A percentile compares a stretch with the other conserved stretches of the same genome.
Evolutionary conservation across 2,113 vertebrate species (phyloP).

Genomic region (Paracanthobrama guichenoti): DNA sequence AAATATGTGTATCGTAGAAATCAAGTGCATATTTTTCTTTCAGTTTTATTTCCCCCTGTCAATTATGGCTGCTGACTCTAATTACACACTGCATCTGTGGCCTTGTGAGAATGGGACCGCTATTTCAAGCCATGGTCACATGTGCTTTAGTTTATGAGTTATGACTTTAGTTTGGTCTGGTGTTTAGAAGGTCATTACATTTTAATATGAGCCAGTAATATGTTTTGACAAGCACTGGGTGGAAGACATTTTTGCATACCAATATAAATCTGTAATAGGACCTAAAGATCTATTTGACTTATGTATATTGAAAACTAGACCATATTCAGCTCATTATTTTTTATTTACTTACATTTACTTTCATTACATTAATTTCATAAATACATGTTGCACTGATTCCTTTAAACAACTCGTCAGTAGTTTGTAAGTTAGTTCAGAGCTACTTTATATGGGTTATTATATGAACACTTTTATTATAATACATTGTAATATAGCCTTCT

Average conservation of each 20-base stretch:
- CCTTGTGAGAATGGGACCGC: not conserved
- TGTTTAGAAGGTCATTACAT: not conserved
- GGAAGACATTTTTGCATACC: not conserved
- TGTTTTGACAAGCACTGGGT: not conserved
- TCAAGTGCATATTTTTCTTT: not conserved
- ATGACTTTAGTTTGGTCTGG: not conserved
- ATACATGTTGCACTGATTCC: too few relatives aligned
- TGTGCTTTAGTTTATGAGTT: constrained; percentile 12
- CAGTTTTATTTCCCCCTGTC: not conserved
- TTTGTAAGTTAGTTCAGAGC: too few relatives aligned
- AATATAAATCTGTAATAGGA: not conserved
- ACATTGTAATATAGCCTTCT: not conserved
- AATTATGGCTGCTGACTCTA: not conserved
- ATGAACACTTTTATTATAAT: not conserved
- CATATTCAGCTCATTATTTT: not conserved
- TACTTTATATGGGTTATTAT: not conserved
- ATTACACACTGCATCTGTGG: constrained; percentile 9
- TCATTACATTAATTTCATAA: not conserved
- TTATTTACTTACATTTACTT: not conserved
- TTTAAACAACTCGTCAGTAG: not conserved
- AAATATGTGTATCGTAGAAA: not conserved
- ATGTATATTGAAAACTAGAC: not conserved
- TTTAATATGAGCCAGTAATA: not conserved
- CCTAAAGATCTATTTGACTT: not conserved
- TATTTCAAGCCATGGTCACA: constrained; percentile 16